These are phyloP conservation scores for Phataginus tricuspis DNA, from an alignment of 2,797 vertebrate genomes.

Conservation along the genomic window DNA sequence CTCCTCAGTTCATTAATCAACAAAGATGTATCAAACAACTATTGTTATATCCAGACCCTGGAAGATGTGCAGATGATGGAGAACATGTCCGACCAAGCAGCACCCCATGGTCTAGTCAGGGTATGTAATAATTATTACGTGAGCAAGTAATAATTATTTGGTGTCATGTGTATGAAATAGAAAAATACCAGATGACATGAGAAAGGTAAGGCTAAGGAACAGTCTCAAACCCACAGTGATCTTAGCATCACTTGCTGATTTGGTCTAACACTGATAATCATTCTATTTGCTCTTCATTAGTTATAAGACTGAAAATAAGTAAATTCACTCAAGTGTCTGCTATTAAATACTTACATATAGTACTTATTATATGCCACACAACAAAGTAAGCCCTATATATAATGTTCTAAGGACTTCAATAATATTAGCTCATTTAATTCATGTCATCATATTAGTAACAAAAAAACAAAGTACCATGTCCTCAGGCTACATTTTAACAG, in stretches of 20 bases:
- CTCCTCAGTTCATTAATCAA: neutral
- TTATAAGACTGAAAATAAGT: constrained; percentile 6
- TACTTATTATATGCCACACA: constrained; percentile 23
- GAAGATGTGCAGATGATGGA: neutral
- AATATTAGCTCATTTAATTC: constrained; percentile 2
- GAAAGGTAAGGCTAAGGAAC: neutral
- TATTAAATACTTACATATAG: constrained; percentile 47
- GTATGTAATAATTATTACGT: too few relatives aligned
- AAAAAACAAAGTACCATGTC: neutral
- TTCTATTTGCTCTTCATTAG: neutral
- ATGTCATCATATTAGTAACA: neutral
- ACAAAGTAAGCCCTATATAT: neutral
- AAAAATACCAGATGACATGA: neutral
- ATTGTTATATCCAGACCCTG: neutral
- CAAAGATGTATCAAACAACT: neutral
- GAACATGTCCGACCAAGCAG: neutral
- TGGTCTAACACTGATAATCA: neutral
- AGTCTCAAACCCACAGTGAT: neutral
- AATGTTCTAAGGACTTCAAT: neutral
- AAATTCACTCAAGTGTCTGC: constrained; percentile 18
- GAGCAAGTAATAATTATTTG: neutral
- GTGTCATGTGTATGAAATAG: neutral
- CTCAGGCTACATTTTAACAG: neutral
- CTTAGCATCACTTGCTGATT: neutral
- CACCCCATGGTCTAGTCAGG: neutral